phyloP scores from a whole-genome alignment of 2,113 vertebrate genomes.

The Dryoscopus gambensis region DNA sequence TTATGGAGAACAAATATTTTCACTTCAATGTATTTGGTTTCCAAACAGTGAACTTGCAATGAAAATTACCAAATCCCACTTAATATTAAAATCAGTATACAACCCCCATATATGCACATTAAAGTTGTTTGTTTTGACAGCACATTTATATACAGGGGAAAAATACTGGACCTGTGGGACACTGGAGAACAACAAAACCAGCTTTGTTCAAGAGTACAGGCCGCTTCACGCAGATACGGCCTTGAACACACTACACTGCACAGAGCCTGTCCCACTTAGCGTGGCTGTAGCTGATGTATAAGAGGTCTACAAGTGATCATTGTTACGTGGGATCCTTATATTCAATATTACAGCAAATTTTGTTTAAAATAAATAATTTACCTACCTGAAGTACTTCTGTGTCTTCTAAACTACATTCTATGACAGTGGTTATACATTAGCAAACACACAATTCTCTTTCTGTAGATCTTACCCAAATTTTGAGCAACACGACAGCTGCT shows the following conservation, averaged over 20 bases:
- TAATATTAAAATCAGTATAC: not conserved
- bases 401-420: not conserved
- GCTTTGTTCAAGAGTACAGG: not conserved
- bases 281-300: not conserved
- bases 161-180: not conserved
- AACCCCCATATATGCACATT: rapidly evolving
- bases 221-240: not conserved
- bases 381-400: not conserved
- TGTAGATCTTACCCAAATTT: not conserved
- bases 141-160: not conserved
- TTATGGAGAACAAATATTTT: not conserved
- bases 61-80: not conserved
- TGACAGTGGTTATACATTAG: not conserved
- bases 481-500: not conserved
- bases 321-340: not conserved
- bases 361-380: not conserved
- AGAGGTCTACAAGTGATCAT: not conserved
- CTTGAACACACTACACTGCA: not conserved
- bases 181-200: not conserved
- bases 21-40: not conserved
- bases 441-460: not conserved
- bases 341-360: not conserved
- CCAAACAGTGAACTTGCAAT: not conserved
- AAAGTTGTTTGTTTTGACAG: not conserved
- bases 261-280: not conserved